Evolutionary conservation across 2,888 invertebrate genomes (phyloP), one percentile per base, ranked within the genome.

Genomic region (Galerucella calmariensis): DNA sequence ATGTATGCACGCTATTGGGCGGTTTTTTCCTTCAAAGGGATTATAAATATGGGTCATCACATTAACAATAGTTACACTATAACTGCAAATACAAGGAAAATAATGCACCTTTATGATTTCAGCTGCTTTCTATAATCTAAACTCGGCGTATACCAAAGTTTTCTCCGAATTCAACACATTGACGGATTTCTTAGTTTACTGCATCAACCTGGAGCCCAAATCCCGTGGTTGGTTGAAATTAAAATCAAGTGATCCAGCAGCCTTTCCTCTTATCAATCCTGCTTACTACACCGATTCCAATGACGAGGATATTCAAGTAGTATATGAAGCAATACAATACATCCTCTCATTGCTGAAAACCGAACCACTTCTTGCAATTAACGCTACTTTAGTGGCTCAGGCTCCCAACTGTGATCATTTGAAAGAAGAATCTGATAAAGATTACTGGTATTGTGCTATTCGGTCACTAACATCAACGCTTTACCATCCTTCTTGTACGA

Each of bases 281-380:
- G 80, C 79, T 51, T 83, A 78, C 63, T 79, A 58, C 10, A 53
- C 74, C 11, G 75, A 83, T 5, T 67, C 76, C 0, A 81, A 83
- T 67, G 70, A 77, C 12, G 67, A 79, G 20, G 94, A 95, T 81
- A 86, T 91, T 1, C 94, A 95, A 81, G 91, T 90, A 2, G 86
- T 93, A 11, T 88, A 92, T 1, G 88, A 90, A 20, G 90, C 91
- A 0, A 89, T 93, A 5, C 87, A 91, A 12, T 75, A 69, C 24
- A 69, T 79, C 11, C 12, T 80, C n/a, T 70, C 77, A 1, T 74
- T 84, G 35, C 14, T 79, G 4, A 70, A 84, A 16, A 92, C 92
- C 2, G 88, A 89, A 3, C 90, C 92, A 0, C 91, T 94, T 85
- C 89, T 90, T 82, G 87, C 86, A 20, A 88, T 90, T 35, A 91